Evolutionary conservation across 2,888 invertebrate genomes (phyloP).

Genomic region (Helicoverpa assulta): DNA sequence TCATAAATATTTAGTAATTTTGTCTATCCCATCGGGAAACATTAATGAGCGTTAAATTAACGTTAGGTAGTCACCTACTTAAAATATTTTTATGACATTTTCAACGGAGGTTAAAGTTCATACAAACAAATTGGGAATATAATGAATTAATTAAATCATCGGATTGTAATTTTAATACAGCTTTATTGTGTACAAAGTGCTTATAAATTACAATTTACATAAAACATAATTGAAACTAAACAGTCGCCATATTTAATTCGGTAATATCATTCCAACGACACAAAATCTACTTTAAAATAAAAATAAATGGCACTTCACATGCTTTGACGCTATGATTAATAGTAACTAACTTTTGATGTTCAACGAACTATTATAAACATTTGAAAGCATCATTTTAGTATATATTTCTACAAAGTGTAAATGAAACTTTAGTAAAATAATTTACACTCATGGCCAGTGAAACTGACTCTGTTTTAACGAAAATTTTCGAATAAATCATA

Average conservation of each 20-base stretch:
- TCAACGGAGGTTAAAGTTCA: too few species aligned
- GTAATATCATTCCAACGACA: neutral
- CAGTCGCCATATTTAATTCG: constrained; percentile 1
- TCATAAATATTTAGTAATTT: too few species aligned
- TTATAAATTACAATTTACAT: neutral
- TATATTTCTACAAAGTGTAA: constrained; percentile 23
- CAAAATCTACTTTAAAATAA: neutral
- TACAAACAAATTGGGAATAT: too few species aligned
- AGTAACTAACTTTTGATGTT: constrained; percentile 23
- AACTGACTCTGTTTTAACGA: neutral
- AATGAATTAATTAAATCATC: neutral
- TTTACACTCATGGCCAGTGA: neutral
- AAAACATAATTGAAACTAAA: constrained; percentile 1
- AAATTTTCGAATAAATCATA: neutral
- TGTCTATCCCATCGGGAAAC: too few species aligned
- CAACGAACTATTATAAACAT: constrained; percentile 13
- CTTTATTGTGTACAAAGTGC: neutral
- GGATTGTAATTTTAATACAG: neutral
- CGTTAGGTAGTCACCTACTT: too few species aligned
- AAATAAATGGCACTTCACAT: constrained; percentile 15
- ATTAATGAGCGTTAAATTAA: too few species aligned
- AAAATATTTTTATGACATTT: too few species aligned
- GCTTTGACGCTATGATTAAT: constrained; percentile 7
- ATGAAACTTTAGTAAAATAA: constrained; percentile 36
- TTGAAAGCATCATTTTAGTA: constrained; percentile 13